Conservation (phyloP, 2,888 invertebrate species). For the Leptopilina drosophilae region DNA sequence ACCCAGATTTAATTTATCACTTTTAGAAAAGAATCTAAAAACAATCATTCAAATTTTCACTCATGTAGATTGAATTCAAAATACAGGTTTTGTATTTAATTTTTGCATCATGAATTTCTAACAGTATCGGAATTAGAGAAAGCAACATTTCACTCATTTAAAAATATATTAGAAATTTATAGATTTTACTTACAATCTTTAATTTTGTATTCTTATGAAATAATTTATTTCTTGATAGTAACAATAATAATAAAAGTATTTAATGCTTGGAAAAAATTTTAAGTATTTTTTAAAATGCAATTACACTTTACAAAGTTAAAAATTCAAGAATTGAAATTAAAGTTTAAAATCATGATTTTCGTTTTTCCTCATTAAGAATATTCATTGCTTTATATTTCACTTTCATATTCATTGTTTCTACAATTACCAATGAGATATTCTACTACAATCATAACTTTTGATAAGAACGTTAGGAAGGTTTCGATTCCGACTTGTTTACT, state of each 20-base stretch:
- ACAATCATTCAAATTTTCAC: neutral
- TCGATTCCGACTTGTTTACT: conserved; percentile 16
- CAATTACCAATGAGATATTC: conserved; percentile 4
- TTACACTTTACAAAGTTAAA: too few relatives aligned
- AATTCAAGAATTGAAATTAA: too few relatives aligned
- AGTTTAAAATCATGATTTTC: too few relatives aligned
- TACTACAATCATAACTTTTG: conserved; percentile 20
- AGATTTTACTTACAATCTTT: neutral
- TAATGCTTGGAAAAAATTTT: too few relatives aligned
- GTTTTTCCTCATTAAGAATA: neutral
- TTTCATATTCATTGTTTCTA: conserved; percentile 13
- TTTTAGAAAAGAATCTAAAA: too few relatives aligned
- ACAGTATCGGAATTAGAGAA: conserved; percentile 26
- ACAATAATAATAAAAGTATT: too few relatives aligned
- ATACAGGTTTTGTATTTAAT: conserved; percentile 23
- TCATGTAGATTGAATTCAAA: neutral
- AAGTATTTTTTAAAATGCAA: too few relatives aligned
- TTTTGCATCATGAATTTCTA: conserved; percentile 1
- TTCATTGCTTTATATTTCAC: neutral
- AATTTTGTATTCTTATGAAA: too few relatives aligned
- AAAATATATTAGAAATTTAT: neutral
- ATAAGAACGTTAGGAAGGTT: conserved; percentile 4
- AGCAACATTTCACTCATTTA: conserved; percentile 21
- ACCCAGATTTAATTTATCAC: too few relatives aligned
- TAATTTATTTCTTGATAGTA: too few relatives aligned